These are phyloP conservation scores for Zosterops borbonicus DNA, from an alignment of 2,113 vertebrate species.

Conservation along the genomic window DNA sequence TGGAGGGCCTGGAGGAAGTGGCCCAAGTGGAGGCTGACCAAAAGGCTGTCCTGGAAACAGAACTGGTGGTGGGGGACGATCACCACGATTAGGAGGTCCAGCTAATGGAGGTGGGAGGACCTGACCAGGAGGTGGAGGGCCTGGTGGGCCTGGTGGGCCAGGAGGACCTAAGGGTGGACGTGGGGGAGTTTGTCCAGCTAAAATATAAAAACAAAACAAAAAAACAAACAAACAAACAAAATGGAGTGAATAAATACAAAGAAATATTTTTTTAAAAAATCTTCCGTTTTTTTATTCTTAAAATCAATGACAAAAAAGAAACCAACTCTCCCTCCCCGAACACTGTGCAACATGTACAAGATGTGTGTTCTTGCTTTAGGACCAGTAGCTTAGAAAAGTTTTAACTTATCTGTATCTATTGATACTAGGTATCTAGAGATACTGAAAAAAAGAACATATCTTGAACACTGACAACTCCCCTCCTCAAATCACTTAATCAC, in stretches of 20 bases:
- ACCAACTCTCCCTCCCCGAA: neutral
- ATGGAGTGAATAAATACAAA: neutral
- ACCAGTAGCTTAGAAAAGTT: neutral
- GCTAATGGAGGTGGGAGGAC: constrained; percentile 90
- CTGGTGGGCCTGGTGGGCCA: constrained; percentile 91
- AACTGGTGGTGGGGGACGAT: constrained; percentile 95
- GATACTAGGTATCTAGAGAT: neutral
- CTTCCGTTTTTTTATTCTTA: neutral
- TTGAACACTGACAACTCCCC: neutral
- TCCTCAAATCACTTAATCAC: neutral
- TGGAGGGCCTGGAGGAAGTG: constrained; percentile 93
- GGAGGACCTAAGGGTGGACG: constrained; percentile 93
- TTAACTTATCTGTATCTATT: neutral
- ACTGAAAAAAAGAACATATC: neutral
- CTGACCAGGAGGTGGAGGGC: constrained; percentile 94
- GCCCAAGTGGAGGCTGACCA: constrained; percentile 93
- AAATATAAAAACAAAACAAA: neutral
- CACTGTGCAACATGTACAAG: neutral
- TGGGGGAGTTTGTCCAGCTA: constrained; percentile 92
- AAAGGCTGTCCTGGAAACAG: constrained; percentile 96
- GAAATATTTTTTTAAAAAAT: neutral
- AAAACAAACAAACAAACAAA: neutral
- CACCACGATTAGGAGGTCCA: constrained; percentile 93
- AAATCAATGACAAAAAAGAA: neutral
- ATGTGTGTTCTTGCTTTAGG: neutral